These are phyloP conservation scores for Zaprionus kolodkinae DNA, from an alignment of 1,140 invertebrate species.

Conservation along the genomic window DNA sequence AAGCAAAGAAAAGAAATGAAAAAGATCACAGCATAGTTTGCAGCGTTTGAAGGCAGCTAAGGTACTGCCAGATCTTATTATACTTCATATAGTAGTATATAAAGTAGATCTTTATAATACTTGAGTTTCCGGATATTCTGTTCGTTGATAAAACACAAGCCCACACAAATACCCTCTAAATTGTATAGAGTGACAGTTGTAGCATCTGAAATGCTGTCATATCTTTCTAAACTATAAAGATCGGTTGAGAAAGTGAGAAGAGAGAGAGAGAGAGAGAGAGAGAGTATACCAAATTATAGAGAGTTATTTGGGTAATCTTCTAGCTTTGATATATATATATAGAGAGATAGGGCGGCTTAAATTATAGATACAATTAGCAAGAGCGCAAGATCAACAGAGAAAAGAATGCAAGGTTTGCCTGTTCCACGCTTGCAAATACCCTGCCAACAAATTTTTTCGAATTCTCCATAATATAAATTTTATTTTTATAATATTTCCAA, in stretches of 20 bases:
- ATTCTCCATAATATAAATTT: neutral
- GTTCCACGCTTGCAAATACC: neutral
- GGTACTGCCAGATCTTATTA: no score
- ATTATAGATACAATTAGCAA: neutral
- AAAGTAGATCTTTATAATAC: neutral
- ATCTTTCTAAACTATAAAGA: neutral
- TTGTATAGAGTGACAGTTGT: no score
- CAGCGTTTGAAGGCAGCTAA: neutral
- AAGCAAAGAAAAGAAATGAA: neutral
- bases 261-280: neutral
- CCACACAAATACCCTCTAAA: no score
- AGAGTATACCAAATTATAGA: neutral
- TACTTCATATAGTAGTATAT: no score
- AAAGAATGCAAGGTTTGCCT: neutral
- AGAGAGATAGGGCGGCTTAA: neutral
- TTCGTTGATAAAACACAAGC: no score
- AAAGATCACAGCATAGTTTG: constrained; percentile 31
- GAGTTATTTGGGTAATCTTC: neutral
- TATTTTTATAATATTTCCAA: neutral
- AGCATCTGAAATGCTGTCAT: neutral
- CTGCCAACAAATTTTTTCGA: neutral
- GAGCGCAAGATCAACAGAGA: neutral
- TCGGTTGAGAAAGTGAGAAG: neutral
- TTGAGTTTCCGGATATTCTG: constrained; percentile 36
- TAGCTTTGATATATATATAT: neutral